Evolutionary conservation across 2,888 invertebrate genomes (phyloP), one percentile per base, ranked within the genome.

Genomic region (Agrotis clavis): DNA sequence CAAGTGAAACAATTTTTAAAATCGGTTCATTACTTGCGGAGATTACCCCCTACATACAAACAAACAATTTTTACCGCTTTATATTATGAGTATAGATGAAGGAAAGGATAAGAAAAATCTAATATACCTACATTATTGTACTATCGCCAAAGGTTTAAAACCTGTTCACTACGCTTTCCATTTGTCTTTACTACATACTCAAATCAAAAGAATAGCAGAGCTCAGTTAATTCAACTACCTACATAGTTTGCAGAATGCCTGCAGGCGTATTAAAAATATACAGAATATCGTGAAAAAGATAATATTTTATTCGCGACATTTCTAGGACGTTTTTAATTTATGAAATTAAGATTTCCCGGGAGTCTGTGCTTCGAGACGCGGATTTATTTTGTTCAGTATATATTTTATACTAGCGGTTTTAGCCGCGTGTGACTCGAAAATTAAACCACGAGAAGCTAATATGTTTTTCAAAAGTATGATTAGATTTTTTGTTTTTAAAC

Each of bases 281-380:
- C 41, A 64, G 48, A 68, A 66, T 48, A 54, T 65, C 50, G 48
- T 53, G 59, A 66, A 69, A 68, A 67, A 66, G 62, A 73, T 79
- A 48, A 60, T 82, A 78, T 79, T 82, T 78, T 66, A 82, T 69
- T 73, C 74, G 61, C 63, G 53, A 69, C 56, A 56, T 82, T 66
- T 67, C 79, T 79, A 74, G 74, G 64, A 79, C 64, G 67, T 62
- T 83, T 80, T 83, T 79, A 83, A 79, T 80, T 79, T 83, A 82
- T 79, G 25, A 79, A 62, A 79, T 83, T 74, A 82, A 80, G 60
- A 83, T 83, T 74, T 82, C 83, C 80, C 79, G 54, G n/a, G 79
- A 69, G 74, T 50, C 63, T 73, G 64, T 63, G 57, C 48, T 56
- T 45, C 54, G 61, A 66, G 35, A 47, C 18, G 63, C n/a, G 63